These are phyloP conservation scores for Dynastes maya DNA, from an alignment of 2,888 invertebrate species.

Conservation along the genomic window DNA sequence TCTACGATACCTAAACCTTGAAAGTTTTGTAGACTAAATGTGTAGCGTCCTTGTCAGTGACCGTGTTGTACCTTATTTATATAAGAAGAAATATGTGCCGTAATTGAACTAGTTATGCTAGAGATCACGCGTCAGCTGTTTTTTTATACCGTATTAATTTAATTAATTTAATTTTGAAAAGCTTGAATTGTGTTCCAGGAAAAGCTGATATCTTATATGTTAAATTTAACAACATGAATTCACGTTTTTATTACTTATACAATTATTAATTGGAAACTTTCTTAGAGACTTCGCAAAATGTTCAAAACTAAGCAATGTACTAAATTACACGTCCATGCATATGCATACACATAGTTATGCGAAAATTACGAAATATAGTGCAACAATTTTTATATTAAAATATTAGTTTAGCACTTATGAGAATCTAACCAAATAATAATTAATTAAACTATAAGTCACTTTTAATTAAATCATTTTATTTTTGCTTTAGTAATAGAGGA, in stretches of 20 bases:
- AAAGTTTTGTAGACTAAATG: constrained; percentile 31
- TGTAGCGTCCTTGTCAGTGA: constrained; percentile 33
- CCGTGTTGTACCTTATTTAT: constrained; percentile 29
- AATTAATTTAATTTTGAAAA: neutral
- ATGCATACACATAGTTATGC: neutral
- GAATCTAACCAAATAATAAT: neutral
- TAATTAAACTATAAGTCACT: neutral
- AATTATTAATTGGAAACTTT: too few species aligned
- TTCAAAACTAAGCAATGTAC: too few species aligned
- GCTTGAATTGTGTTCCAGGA: too few species aligned
- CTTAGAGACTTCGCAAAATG: too few species aligned
- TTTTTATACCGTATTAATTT: neutral
- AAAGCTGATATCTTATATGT: too few species aligned
- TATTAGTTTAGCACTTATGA: neutral
- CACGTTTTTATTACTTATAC: too few species aligned
- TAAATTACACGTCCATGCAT: too few species aligned
- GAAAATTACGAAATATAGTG: neutral
- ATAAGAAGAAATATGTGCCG: neutral
- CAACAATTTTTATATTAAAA: neutral
- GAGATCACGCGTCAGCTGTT: neutral
- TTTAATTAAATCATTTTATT: neutral
- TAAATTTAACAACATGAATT: too few species aligned
- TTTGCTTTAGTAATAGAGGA: neutral
- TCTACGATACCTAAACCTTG: constrained; percentile 13
- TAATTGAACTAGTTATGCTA: constrained; percentile 2